Conservation (phyloP, 35 echinoderm and acorn worm genomes). For the Stichopus chloronotus region DNA sequence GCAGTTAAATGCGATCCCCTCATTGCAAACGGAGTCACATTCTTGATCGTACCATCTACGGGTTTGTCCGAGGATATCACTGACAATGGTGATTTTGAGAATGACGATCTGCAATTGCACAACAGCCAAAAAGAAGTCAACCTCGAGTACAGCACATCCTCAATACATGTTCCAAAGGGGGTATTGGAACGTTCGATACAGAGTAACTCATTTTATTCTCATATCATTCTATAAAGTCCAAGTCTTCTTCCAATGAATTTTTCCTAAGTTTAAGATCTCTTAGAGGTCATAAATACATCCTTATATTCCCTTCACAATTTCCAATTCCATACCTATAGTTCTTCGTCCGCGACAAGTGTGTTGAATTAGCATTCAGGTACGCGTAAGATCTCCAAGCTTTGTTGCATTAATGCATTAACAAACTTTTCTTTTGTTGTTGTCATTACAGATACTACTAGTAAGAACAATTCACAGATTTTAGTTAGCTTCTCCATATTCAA, state of each 20-base stretch:
- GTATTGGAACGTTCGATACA: background rate
- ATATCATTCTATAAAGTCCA: background rate
- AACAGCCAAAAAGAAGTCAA: background rate
- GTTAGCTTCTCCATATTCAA: conserved; percentile 30
- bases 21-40: background rate
- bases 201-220: background rate
- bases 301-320: no score
- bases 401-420: background rate
- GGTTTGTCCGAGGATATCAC: background rate
- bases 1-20: background rate
- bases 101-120: background rate
- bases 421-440: background rate
- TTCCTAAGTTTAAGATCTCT: no score
- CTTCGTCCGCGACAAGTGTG: background rate
- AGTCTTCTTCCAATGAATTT: background rate
- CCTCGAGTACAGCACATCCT: background rate
- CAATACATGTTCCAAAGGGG: background rate
- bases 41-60: background rate
- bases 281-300: no score
- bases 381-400: no score
- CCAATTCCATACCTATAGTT: no score
- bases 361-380: no score
- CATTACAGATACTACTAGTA: background rate
- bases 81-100: background rate
- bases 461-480: background rate